Evolutionary conservation across 2,888 invertebrate genomes (phyloP), one percentile per base, ranked within the genome.

Genomic region (Thera obeliscata): DNA sequence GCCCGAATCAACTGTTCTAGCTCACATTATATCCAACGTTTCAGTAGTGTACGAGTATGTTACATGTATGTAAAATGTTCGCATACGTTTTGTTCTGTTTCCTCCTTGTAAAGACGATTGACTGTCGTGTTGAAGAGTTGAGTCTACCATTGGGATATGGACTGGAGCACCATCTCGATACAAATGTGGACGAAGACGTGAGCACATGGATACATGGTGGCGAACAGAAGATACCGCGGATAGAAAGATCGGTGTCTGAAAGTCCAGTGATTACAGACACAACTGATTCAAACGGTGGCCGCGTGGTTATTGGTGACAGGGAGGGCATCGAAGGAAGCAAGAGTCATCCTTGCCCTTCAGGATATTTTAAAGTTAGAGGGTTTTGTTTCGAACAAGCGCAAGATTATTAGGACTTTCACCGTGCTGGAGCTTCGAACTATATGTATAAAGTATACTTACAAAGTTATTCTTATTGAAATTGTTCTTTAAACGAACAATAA

Each of bases 11-110:
- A 8, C 12, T 2, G 36, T 9, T 50, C 6, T 7, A 49, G 12
- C 8, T 49, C 5, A 7, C 49, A 60, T 60, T 60, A 3, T 11
- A 8, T 41, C 36, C 2, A n/a, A 38, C 56, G 56, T 56, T 56
- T 56, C 56, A 11, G 4, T 49, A 48, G 9, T 36, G 35, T 49
- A 49, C n/a, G 46, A 48, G 35, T 49, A 49, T 35, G 46, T 9
- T 38, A 22, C 22, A 22, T 6, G 38, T 35, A 3, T 12, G 54
- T 38, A 63, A 56, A 50, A 63, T 63, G 63, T 56, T 63, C n/a
- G 36, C 56, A 3, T 50, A 63, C 56, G 43, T 63, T 41, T 36
- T 63, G 9, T 38, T 63, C 9, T 63, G 63, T 50, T 36, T 49
- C 1, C 50, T 63, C 2, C 63, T 63, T 0, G 41, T 56, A n/a